A percentile compares a stretch with the other conserved stretches of the same genome.
phyloP scores from a whole-genome alignment of 2,888 invertebrate genomes.

The Synergus umbraculus region DNA sequence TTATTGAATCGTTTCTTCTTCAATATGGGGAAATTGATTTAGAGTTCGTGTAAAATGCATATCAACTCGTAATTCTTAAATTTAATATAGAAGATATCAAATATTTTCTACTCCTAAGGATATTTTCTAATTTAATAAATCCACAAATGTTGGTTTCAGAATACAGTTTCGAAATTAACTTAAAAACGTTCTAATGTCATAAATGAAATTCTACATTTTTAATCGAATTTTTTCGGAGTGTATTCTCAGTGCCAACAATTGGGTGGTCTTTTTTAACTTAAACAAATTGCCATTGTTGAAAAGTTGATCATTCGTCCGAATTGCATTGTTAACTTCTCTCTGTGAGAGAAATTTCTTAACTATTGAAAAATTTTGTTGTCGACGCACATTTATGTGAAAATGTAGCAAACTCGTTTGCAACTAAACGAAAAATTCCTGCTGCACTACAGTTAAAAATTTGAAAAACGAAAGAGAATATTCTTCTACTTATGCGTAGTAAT shows the following conservation, averaged over 20 bases:
- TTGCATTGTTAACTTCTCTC: conserved; percentile 33
- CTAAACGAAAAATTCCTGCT: conserved; percentile 28
- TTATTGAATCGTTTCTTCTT: conserved; percentile 4
- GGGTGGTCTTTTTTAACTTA: not conserved
- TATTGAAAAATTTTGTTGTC: conserved; percentile 9
- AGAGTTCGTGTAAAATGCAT: not conserved
- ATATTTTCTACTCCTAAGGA: conserved; percentile 4
- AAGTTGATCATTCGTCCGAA: conserved; percentile 26
- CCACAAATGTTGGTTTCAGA: not conserved
- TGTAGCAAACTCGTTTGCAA: conserved; percentile 12
- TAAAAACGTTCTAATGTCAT: not conserved
- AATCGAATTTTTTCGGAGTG: not conserved
- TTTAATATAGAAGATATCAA: not conserved
- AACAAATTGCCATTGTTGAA: conserved; percentile 13
- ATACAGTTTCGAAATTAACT: not conserved
- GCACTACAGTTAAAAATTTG: conserved; percentile 37
- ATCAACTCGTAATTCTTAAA: not conserved
- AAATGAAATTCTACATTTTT: not conserved
- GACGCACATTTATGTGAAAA: conserved; percentile 9
- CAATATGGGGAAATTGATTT: conserved; percentile 3
- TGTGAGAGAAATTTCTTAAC: conserved; percentile 30
- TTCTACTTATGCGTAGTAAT: conserved; percentile 72
- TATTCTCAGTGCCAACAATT: not conserved
- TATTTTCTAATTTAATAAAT: not conserved
- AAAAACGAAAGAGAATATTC: conserved; percentile 67